phyloP scores from a whole-genome alignment of 1,140 invertebrate species.

The Macrosteles quadrilineatus region DNA sequence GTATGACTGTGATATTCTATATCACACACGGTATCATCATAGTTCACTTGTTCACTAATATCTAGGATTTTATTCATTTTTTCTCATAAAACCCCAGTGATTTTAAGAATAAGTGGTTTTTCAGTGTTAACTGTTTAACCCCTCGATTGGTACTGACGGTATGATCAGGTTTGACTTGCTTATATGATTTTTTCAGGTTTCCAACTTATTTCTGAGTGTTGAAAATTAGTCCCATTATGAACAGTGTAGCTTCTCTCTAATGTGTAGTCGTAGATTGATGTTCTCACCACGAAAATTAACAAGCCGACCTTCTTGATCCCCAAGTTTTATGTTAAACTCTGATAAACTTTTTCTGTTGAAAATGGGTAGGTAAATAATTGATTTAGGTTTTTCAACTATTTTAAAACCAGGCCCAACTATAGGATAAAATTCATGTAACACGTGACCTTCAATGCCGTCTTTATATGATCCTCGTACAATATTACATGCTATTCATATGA shows the following conservation, averaged over 20 bases:
- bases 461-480: constrained; percentile 41
- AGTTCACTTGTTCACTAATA: constrained; percentile 35
- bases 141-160: not conserved
- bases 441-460: constrained; percentile 43
- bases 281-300: constrained; percentile 40
- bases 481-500: constrained; percentile 33
- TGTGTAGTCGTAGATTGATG: constrained; percentile 32
- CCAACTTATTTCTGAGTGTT: not conserved
- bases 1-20: constrained; percentile 47
- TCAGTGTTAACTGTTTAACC: constrained; percentile 32
- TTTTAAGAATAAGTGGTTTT: constrained; percentile 38
- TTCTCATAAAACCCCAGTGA: constrained; percentile 33
- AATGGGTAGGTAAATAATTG: constrained; percentile 37
- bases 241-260: constrained; percentile 25
- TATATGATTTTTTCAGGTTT: not conserved
- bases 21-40: constrained; percentile 45
- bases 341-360: constrained; percentile 9
- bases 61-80: constrained; percentile 39
- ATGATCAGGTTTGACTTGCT: not conserved
- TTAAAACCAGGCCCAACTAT: constrained; percentile 43
- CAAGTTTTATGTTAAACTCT: constrained; percentile 37
- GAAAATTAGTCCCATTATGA: constrained; percentile 9
- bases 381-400: constrained; percentile 42
- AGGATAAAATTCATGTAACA: constrained; percentile 46
- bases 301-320: constrained; percentile 34